Evolutionary conservation across 2,797 vertebrate species (phyloP).

Genomic region (Streptopelia turtur): DNA sequence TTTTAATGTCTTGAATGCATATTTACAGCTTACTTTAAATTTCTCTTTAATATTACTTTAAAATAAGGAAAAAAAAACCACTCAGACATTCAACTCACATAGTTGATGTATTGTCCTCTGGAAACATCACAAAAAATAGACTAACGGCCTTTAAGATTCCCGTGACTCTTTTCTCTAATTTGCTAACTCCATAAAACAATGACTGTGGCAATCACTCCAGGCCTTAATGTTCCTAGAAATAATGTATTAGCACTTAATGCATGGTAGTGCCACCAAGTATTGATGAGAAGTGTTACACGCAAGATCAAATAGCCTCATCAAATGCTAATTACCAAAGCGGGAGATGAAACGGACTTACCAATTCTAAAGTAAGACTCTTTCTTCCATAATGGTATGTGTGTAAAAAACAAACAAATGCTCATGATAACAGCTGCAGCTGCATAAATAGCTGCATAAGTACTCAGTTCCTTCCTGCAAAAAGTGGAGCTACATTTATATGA

Average conservation of each 20-base stretch:
- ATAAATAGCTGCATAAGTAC: constrained; percentile 51
- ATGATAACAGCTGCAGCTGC: constrained; percentile 49
- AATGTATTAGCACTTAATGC: constrained; percentile 46
- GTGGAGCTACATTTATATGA: constrained; percentile 16
- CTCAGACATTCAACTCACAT: not conserved
- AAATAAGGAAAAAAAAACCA: constrained; percentile 6
- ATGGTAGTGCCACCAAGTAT: constrained; percentile 2
- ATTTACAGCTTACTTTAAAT: constrained; percentile 59
- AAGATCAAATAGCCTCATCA: constrained; percentile 47
- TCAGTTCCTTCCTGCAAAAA: constrained; percentile 43
- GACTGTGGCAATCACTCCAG: constrained; percentile 42
- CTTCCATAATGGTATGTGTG: not conserved
- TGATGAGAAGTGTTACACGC: constrained; percentile 19
- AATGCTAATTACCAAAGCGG: constrained; percentile 50
- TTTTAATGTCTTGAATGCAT: constrained; percentile 47
- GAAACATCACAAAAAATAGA: constrained; percentile 36
- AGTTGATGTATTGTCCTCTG: constrained; percentile 10
- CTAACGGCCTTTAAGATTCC: constrained; percentile 25
- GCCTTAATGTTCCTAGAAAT: constrained; percentile 53
- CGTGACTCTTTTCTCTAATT: constrained; percentile 19
- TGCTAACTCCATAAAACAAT: constrained; percentile 59
- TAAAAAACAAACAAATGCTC: constrained; percentile 32
- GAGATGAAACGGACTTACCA: constrained; percentile 5
- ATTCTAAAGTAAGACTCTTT: constrained; percentile 21
- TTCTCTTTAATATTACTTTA: constrained; percentile 54